A percentile compares a stretch with the other conserved stretches of the same genome.
phyloP scores from a whole-genome alignment of 1,140 invertebrate genomes.

The Listronotus oregonensis region DNA sequence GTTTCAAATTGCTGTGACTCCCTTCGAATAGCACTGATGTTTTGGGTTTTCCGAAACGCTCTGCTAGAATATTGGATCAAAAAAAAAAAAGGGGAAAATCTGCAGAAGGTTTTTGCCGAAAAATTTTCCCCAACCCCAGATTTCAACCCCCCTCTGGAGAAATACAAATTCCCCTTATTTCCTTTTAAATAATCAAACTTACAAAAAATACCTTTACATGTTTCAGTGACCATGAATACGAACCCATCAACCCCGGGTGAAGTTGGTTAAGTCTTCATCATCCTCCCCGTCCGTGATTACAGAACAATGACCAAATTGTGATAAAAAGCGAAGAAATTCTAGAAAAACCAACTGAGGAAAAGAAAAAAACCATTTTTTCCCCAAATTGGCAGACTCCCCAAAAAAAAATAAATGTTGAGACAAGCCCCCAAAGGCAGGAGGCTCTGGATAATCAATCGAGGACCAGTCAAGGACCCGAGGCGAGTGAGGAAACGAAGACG shows the following conservation, averaged over 20 bases:
- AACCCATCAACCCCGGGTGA: slow-evolving; percentile 66
- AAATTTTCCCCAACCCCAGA: too few relatives aligned
- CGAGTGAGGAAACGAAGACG: neutral
- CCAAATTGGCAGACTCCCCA: slow-evolving; percentile 28
- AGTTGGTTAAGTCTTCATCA: slow-evolving; percentile 11
- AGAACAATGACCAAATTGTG: slow-evolving; percentile 21
- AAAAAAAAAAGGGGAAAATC: too few relatives aligned
- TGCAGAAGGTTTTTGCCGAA: too few relatives aligned
- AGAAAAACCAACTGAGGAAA: slow-evolving; percentile 33
- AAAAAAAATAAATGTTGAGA: slow-evolving; percentile 8
- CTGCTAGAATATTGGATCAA: too few relatives aligned
- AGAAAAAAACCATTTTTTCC: slow-evolving; percentile 43
- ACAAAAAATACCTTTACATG: slow-evolving; percentile 48
- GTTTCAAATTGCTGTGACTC: too few relatives aligned
- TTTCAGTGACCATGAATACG: slow-evolving; percentile 85
- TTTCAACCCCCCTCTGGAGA: too few relatives aligned
- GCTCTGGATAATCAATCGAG: neutral
- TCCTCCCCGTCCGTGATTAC: slow-evolving; percentile 9
- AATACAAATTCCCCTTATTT: too few relatives aligned
- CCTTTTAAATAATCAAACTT: too few relatives aligned
- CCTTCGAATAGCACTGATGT: too few relatives aligned
- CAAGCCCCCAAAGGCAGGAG: slow-evolving; percentile 3
- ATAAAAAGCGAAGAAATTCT: slow-evolving; percentile 28
- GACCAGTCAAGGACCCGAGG: neutral
- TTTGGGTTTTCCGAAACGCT: too few relatives aligned